Evolutionary conservation across 2,888 invertebrate species (phyloP), one percentile per base, ranked within the genome.

Genomic region (Hermodice carunculata): DNA sequence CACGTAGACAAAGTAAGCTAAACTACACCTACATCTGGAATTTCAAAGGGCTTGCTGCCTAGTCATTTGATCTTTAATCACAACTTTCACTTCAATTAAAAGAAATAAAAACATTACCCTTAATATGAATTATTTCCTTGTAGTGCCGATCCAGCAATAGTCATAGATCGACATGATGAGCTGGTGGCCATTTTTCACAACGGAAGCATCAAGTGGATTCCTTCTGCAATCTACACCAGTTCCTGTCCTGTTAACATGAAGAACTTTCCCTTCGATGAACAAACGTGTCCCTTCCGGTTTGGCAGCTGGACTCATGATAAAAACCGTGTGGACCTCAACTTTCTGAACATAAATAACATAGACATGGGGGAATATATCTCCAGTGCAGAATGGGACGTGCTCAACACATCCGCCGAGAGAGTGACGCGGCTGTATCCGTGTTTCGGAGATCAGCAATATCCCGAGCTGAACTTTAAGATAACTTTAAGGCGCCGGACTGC

Each of bases 211-310:
- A 72, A 67, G 44, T 76, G 76, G 76, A 77, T 77, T 42, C 76
- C 76, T 0, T 82, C 82, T 62, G 82, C 81, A 49, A 80, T 84
- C 52, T 83, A 77, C 75, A 81, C 81, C 70, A 82, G 81, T 60
- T 79, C 81, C 32, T 85, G 85, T 67, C 73, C 75, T 51, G 78
- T 85, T 43, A 81, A 85, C 70, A 82, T 83, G 32, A 74, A 70
- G 24, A 72, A 81, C 49, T 85, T 85, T 68, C 85, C 85, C 6
- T 85, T 85, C 63, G 85, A 85, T 67, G 74, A 77, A 42, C 85
- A 85, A 69, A 71, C 62, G 6, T 85, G 85, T 70, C 61, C 69
- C 17, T 71, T 85, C 48, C 84, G 85, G 75, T 85, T 85, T 64
- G 83, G 83, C 48, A 80, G 81, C 2, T 84, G 84, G 84, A 78